Percentiles rank a stretch among this genome's conserved stretches.
Evolutionary conservation across 2,113 vertebrate species (phyloP).

Genomic region (Trematomus loennbergii): DNA sequence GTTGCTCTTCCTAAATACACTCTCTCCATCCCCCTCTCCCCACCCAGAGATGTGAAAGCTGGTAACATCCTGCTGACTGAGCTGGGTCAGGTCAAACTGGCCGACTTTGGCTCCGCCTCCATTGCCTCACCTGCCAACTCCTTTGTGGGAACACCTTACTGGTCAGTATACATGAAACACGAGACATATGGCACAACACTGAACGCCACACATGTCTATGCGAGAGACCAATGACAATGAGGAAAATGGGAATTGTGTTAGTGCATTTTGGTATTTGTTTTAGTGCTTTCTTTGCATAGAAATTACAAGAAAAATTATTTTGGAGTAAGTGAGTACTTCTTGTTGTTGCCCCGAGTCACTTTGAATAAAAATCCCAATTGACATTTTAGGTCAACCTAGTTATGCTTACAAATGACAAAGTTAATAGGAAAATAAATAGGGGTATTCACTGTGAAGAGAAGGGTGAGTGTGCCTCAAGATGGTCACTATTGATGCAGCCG

Average conservation of each 20-base stretch:
- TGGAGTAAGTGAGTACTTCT: background rate
- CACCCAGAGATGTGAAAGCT: slow-evolving; percentile 97
- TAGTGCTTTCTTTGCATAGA: background rate
- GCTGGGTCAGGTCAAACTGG: slow-evolving; percentile 97
- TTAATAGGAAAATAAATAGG: background rate
- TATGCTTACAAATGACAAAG: background rate
- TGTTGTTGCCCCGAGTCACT: background rate
- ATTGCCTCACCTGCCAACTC: slow-evolving; percentile 98
- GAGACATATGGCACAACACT: background rate
- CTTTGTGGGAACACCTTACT: slow-evolving; percentile 98
- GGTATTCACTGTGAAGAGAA: background rate
- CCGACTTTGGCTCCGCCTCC: slow-evolving; percentile 99
- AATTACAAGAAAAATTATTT: background rate
- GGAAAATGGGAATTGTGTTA: background rate
- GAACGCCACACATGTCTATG: background rate
- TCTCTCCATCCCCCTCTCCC: background rate
- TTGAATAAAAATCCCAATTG: background rate
- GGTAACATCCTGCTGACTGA: slow-evolving; percentile 99
- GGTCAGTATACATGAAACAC: slow-evolving; percentile 83
- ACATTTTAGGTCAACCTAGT: too few relatives aligned
- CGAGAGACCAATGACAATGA: background rate
- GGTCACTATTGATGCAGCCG: background rate
- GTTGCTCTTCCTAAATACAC: background rate
- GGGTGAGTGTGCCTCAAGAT: background rate
- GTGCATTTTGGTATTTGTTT: background rate